Conservation (phyloP, 2,888 invertebrate species). For the Sinodicranocentrus sp. region DNA sequence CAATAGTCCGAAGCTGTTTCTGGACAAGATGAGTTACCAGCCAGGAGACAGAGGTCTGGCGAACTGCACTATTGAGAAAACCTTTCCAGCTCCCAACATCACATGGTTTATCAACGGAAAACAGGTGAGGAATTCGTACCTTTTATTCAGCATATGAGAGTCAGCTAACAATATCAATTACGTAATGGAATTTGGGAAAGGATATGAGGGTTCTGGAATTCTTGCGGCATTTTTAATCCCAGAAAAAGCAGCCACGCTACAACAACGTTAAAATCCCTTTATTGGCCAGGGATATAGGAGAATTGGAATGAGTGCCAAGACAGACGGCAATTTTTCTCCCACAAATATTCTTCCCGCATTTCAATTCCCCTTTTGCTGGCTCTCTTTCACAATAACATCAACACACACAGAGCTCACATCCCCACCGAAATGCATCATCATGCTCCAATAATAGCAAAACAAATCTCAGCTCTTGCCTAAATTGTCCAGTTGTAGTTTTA, state of each 20-base stretch:
- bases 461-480: neutral
- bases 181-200: too few relatives aligned
- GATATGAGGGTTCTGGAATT: too few relatives aligned
- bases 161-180: too few relatives aligned
- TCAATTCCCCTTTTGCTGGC: neutral
- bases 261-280: too few relatives aligned
- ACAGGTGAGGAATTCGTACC: slow-evolving; percentile 53
- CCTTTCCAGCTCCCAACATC: slow-evolving; percentile 69
- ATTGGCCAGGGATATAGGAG: neutral
- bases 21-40: slow-evolving; percentile 69
- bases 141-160: too few relatives aligned
- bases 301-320: too few relatives aligned
- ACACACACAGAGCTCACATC: too few relatives aligned
- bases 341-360: neutral
- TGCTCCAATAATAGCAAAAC: neutral
- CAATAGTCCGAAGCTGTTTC: slow-evolving; percentile 68
- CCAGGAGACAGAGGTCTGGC: slow-evolving; percentile 67
- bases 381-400: slow-evolving; percentile 1
- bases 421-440: neutral
- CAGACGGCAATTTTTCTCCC: too few relatives aligned
- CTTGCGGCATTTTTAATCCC: too few relatives aligned
- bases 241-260: too few relatives aligned
- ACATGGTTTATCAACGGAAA: slow-evolving; percentile 72
- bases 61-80: slow-evolving; percentile 70
- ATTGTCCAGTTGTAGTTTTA: too few relatives aligned